Evolutionary conservation across 2,113 vertebrate genomes (phyloP).

Genomic region (Epinephelus moara): DNA sequence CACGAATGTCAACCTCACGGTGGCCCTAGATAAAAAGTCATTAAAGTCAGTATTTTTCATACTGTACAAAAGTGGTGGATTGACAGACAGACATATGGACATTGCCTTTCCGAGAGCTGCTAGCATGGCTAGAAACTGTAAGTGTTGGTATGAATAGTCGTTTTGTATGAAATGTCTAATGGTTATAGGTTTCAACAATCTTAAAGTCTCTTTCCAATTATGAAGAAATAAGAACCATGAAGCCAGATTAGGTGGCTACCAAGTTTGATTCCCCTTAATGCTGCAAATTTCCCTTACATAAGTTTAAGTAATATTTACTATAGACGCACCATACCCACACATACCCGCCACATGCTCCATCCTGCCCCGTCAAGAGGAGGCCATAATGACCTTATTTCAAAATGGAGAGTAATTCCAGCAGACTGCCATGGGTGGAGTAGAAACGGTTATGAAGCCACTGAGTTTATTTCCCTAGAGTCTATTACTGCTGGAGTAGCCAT

Average conservation of each 20-base stretch:
- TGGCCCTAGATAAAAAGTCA: too few relatives aligned
- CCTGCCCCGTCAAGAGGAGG: constrained; percentile 25
- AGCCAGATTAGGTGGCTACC: too few relatives aligned
- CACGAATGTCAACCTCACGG: too few relatives aligned
- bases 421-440: constrained; percentile 67
- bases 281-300: neutral
- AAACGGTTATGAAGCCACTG: constrained; percentile 60
- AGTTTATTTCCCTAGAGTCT: constrained; percentile 78
- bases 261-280: constrained; percentile 19
- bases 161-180: neutral
- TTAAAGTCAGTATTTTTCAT: too few relatives aligned
- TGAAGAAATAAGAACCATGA: neutral
- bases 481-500: constrained; percentile 65
- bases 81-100: too few relatives aligned
- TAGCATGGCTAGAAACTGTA: too few relatives aligned
- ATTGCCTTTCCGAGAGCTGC: neutral
- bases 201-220: neutral
- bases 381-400: constrained; percentile 63
- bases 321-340: neutral
- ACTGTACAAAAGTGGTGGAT: too few relatives aligned
- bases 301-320: neutral
- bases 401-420: constrained; percentile 68
- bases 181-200: neutral
- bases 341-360: constrained; percentile 14
- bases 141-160: neutral